Conservation (phyloP, 2,888 invertebrate species). For the Ptilodon capucinus region DNA sequence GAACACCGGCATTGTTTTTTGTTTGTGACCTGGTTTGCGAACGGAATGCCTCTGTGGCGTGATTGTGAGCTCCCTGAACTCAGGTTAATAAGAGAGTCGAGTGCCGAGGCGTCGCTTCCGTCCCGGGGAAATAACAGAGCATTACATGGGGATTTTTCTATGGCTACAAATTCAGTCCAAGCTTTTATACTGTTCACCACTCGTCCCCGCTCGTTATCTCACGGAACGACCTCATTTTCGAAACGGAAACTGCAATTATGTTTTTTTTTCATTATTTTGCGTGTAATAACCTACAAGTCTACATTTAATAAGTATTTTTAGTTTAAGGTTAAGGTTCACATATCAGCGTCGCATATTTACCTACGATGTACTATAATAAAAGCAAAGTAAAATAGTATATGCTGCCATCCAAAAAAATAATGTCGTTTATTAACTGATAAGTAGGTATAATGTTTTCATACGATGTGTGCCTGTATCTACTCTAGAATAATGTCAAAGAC, state of each 20-base stretch:
- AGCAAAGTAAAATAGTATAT: too few species aligned
- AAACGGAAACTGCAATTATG: slow-evolving; percentile 63
- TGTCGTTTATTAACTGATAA: too few species aligned
- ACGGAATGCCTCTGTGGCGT: slow-evolving; percentile 36
- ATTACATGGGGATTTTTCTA: slow-evolving; percentile 45
- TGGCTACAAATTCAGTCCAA: slow-evolving; percentile 35
- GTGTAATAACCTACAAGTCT: too few species aligned
- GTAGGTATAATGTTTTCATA: too few species aligned
- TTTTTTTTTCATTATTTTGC: slow-evolving; percentile 60
- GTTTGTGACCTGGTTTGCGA: slow-evolving; percentile 52
- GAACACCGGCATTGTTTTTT: slow-evolving; percentile 43
- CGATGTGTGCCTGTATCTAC: slow-evolving; percentile 7
- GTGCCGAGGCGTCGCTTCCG: slow-evolving; percentile 38
- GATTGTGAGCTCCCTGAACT: slow-evolving; percentile 52
- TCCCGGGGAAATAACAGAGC: slow-evolving; percentile 41
- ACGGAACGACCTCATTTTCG: slow-evolving; percentile 65
- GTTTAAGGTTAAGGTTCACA: too few species aligned
- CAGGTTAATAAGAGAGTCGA: slow-evolving; percentile 57
- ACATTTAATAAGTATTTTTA: too few species aligned
- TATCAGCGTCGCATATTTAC: too few species aligned
- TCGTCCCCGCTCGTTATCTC: slow-evolving; percentile 72
- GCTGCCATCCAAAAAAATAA: too few species aligned
- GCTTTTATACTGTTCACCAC: slow-evolving; percentile 48
- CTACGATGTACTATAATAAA: too few species aligned
- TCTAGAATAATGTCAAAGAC: background rate